Percentiles rank a stretch among this genome's conserved stretches.
phyloP scores from a whole-genome alignment of 2,113 vertebrate genomes.

The Coracopsis vasa region DNA sequence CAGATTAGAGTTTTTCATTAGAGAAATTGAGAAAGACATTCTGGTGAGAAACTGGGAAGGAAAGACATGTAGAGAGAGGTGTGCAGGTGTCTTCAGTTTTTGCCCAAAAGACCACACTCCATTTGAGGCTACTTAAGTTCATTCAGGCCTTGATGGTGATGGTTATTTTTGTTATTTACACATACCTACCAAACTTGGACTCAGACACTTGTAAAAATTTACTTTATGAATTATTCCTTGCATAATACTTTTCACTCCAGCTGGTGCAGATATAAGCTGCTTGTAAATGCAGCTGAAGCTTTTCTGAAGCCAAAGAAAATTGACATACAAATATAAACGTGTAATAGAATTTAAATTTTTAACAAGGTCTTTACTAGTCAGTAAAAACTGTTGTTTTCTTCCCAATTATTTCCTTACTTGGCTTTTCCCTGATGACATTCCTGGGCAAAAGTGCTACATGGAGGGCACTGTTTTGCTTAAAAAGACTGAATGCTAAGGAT shows the following conservation, averaged over 20 bases:
- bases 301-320: not conserved
- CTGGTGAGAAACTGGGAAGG: not conserved
- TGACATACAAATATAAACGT: not conserved
- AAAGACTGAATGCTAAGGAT: not conserved
- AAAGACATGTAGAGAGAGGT: no score
- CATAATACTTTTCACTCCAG: not conserved
- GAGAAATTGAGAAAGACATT: not conserved
- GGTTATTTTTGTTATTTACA: not conserved
- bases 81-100: not conserved
- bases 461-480: not conserved
- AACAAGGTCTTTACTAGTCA: not conserved
- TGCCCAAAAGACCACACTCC: not conserved
- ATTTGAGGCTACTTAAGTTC: not conserved
- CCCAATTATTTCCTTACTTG: not conserved
- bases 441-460: not conserved
- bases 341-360: not conserved
- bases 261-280: not conserved
- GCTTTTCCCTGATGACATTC: not conserved
- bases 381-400: not conserved
- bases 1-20: not conserved
- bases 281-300: not conserved
- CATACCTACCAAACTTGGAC: not conserved
- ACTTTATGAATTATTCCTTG: not conserved
- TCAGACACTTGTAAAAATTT: not conserved
- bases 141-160: not conserved